Percentiles rank a stretch among this genome's conserved stretches.
phyloP scores from a whole-genome alignment of 2,888 invertebrate genomes.

The Oscheius sp. region DNA sequence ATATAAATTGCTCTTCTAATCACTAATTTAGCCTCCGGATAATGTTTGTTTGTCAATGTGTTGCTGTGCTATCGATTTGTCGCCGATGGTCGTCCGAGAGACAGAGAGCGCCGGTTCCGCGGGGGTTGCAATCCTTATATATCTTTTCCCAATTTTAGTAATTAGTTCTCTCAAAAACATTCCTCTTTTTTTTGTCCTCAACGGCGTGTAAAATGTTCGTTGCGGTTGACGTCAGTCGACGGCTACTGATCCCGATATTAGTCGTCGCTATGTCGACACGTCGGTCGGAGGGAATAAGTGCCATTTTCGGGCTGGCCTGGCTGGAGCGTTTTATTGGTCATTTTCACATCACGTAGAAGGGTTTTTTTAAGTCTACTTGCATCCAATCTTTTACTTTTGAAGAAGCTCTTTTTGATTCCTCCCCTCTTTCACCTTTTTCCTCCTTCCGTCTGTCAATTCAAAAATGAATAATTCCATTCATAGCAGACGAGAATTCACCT shows the following conservation, averaged over 20 bases:
- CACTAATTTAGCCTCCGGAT: neutral
- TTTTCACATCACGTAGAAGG: no score
- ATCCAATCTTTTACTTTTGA: no score
- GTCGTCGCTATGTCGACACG: neutral
- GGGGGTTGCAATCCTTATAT: constrained; percentile 7
- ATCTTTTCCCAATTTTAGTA: neutral
- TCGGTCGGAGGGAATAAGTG: no score
- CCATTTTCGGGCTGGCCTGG: no score
- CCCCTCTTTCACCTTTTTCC: no score
- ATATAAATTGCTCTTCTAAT: no score
- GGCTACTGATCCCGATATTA: neutral
- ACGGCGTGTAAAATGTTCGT: no score
- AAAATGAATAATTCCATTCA: constrained; percentile 30
- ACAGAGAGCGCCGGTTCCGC: constrained; percentile 14
- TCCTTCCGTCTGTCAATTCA: constrained; percentile 9
- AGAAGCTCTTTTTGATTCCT: no score
- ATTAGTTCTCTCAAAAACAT: no score
- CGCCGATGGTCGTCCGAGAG: neutral
- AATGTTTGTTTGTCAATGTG: constrained; percentile 22
- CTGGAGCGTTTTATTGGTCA: no score
- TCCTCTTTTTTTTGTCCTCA: neutral
- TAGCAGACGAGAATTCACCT: constrained; percentile 21
- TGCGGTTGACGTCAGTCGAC: no score
- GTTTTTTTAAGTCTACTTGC: no score
- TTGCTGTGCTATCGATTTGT: constrained; percentile 18